These are phyloP conservation scores for Muscina levida DNA, from an alignment of 2,888 invertebrate genomes.

Conservation along the genomic window DNA sequence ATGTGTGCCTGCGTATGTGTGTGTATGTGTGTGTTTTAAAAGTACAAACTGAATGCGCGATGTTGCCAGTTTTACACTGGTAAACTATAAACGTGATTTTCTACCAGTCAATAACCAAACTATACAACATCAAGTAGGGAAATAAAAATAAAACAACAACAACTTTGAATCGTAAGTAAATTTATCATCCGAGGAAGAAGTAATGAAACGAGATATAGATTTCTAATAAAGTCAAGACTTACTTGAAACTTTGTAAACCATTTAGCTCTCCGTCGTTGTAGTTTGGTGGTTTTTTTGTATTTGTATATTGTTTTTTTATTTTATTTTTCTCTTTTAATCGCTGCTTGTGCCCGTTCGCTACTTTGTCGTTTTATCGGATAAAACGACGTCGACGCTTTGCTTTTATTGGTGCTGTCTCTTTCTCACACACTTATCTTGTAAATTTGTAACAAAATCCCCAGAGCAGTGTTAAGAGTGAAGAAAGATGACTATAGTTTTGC, in stretches of 20 bases:
- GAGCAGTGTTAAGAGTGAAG: constrained; percentile 58
- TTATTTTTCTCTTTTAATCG: constrained; percentile 28
- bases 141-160: neutral
- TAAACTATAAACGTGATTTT: constrained; percentile 37
- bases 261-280: constrained; percentile 68
- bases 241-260: constrained; percentile 77
- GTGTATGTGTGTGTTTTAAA: neutral
- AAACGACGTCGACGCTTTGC: constrained; percentile 27
- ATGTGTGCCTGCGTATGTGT: neutral
- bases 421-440: constrained; percentile 61
- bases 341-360: neutral
- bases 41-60: no score
- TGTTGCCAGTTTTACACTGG: constrained; percentile 58
- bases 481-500: constrained; percentile 53
- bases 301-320: constrained; percentile 26
- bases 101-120: neutral
- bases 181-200: no score
- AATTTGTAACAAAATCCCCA: constrained; percentile 62
- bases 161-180: neutral
- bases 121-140: neutral
- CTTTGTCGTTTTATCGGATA: constrained; percentile 43
- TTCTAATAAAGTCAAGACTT: constrained; percentile 63
- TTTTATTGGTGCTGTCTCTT: constrained; percentile 47
- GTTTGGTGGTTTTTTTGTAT: constrained; percentile 55
- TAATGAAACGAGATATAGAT: no score